Evolutionary conservation across 2,113 vertebrate species (phyloP).

Genomic region (Colinus virginianus): DNA sequence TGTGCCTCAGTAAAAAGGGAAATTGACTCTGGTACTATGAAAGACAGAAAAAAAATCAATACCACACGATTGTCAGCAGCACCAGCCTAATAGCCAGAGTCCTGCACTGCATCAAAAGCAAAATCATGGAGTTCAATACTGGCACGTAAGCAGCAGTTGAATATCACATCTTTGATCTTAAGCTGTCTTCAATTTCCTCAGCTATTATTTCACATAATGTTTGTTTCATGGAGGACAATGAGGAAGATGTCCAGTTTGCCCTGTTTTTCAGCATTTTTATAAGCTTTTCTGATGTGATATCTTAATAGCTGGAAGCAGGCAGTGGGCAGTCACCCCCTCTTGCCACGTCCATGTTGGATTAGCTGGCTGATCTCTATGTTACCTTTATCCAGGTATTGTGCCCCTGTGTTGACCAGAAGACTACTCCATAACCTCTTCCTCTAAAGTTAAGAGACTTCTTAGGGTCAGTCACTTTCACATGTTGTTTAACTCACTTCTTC

Average conservation of each 20-base stretch:
- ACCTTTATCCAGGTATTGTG: neutral
- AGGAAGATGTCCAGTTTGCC: neutral
- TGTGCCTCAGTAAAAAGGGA: neutral
- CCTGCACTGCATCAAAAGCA: constrained; percentile 10
- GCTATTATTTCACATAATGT: neutral
- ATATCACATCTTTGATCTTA: neutral
- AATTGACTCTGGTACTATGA: neutral
- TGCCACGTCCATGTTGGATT: neutral
- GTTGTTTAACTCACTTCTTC: neutral
- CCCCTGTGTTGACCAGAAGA: neutral
- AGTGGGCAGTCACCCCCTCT: neutral
- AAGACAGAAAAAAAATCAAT: constrained; percentile 22
- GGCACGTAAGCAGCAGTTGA: neutral
- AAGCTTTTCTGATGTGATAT: neutral
- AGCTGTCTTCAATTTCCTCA: neutral
- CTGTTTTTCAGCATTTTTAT: neutral
- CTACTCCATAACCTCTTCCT: neutral
- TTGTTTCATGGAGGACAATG: neutral
- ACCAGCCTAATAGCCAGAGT: neutral
- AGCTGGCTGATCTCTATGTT: neutral
- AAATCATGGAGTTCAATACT: neutral
- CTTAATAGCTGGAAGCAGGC: neutral
- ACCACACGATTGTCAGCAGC: neutral
- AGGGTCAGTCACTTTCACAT: neutral
- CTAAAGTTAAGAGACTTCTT: neutral